phyloP scores from a whole-genome alignment of 2,113 vertebrate species.

The Erythrolamprus reginae region DNA sequence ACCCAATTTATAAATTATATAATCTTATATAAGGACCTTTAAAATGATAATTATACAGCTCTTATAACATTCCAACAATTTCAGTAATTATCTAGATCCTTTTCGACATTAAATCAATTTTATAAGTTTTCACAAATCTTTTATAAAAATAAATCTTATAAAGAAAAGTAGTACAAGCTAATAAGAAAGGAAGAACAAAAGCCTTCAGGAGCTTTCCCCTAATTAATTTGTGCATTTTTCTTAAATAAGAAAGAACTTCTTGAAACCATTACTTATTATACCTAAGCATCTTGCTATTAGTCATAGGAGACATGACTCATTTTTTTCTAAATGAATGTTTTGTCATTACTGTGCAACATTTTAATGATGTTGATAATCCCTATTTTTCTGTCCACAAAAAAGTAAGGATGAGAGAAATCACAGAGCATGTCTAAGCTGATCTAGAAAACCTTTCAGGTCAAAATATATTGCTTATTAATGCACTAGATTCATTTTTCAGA shows the following conservation, averaged over 20 bases:
- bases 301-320: not conserved
- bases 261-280: not conserved
- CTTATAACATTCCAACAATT: too few relatives aligned
- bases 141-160: too few relatives aligned
- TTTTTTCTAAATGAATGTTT: not conserved
- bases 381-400: not conserved
- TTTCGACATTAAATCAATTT: too few relatives aligned
- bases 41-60: too few relatives aligned
- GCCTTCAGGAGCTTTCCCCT: not conserved
- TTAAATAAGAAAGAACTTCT: not conserved
- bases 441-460: not conserved
- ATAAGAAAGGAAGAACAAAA: not conserved
- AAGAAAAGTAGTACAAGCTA: too few relatives aligned
- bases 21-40: too few relatives aligned
- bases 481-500: not conserved
- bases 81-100: too few relatives aligned
- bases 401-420: not conserved
- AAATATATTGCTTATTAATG: not conserved
- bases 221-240: not conserved
- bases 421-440: not conserved
- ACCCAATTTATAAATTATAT: too few relatives aligned
- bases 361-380: not conserved
- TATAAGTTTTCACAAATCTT: too few relatives aligned
- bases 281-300: not conserved
- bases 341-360: not conserved